Evolutionary conservation across 23 tunicate genomes (phyloP).

Genomic region (Styela plicata): DNA sequence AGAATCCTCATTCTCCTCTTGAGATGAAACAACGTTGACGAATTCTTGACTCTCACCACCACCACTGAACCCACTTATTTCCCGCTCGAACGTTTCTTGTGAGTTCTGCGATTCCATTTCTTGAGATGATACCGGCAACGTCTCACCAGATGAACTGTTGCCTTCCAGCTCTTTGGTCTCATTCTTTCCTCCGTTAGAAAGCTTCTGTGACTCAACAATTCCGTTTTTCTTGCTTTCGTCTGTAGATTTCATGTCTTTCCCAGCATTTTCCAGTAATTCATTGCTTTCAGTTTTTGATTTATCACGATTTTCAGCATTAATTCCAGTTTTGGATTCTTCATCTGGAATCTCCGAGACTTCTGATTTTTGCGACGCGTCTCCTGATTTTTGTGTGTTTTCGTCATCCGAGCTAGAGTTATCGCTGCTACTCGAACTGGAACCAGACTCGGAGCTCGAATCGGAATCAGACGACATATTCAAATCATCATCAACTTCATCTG

Average conservation of each 20-base stretch:
- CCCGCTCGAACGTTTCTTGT: not conserved
- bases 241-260: not conserved
- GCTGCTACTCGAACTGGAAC: slow-evolving; percentile 9
- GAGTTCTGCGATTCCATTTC: not conserved
- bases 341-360: not conserved
- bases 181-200: not conserved
- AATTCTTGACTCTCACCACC: slow-evolving; percentile 10
- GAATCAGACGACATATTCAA: slow-evolving; percentile 29
- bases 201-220: not conserved
- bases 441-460: slow-evolving; percentile 21
- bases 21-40: not conserved
- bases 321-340: too few relatives aligned
- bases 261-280: not conserved
- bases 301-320: not conserved
- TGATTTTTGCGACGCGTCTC: not conserved
- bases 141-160: slow-evolving; percentile 4
- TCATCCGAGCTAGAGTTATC: not conserved
- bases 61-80: not conserved
- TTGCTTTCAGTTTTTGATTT: not conserved
- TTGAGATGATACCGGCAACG: slow-evolving; percentile 14
- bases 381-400: not conserved
- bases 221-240: not conserved
- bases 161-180: not conserved
- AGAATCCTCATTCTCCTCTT: not conserved
- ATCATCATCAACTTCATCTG: slow-evolving; percentile 15